Conservation (phyloP, 2,888 invertebrate species). For the Steromphala cineraria region DNA sequence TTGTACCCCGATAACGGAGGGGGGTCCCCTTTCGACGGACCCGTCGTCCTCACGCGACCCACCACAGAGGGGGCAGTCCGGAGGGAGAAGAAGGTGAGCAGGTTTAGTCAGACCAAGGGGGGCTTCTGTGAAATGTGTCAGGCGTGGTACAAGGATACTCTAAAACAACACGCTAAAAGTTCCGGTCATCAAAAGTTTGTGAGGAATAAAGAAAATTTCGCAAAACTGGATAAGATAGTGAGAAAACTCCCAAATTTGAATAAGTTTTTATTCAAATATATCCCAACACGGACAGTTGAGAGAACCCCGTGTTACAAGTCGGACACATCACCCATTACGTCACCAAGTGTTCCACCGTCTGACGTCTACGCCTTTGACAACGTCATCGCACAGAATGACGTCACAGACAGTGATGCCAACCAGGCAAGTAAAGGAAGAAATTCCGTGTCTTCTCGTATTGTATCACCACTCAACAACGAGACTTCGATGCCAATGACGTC, state of each 20-base stretch:
- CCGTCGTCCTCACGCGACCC: not conserved
- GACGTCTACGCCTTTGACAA: conserved; percentile 1
- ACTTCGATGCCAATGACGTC: too few species aligned
- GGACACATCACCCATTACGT: not conserved
- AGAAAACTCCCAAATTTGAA: conserved; percentile 22
- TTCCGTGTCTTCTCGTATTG: not conserved
- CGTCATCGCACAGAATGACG: not conserved
- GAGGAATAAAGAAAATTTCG: conserved; percentile 24
- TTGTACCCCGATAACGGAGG: conserved; percentile 22
- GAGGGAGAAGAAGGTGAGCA: conserved; percentile 13
- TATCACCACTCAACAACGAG: not conserved
- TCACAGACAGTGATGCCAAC: not conserved
- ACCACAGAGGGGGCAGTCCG: not conserved
- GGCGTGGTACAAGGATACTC: conserved; percentile 13
- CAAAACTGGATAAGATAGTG: conserved; percentile 16
- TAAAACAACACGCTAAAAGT: conserved; percentile 21
- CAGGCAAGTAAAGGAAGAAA: not conserved
- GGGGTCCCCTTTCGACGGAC: conserved; percentile 26
- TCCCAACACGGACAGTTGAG: not conserved
- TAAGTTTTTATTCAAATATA: conserved; percentile 22
- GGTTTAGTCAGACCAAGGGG: conserved; percentile 18
- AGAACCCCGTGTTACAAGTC: not conserved
- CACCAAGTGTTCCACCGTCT: not conserved
- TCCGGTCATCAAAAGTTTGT: conserved; percentile 22
- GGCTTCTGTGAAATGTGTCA: conserved; percentile 33